Base-by-base conservation (phyloP, 2,888 invertebrate species). In the Malthinus flaveolus region DNA sequence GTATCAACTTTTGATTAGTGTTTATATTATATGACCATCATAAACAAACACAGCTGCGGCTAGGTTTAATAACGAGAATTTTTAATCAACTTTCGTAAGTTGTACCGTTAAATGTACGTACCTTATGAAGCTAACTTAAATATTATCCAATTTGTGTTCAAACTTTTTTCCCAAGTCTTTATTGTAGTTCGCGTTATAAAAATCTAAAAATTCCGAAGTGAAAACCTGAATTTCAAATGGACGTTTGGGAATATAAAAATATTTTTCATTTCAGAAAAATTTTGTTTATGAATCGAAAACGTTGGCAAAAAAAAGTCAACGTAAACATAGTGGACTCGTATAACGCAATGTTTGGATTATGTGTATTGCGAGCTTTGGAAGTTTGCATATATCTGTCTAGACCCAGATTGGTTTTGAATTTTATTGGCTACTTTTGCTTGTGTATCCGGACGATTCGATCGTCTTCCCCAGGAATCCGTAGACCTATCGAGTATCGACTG, bases 331-430 rank as follows among this genome's bases (percentile, higher is more conserved):
- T 23, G 23, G 23, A 57, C 48, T 61, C 56, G 55, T 54, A 55
- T 61, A 63, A 64, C 62, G 53, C 59, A 64, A 62, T 59, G 48
- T 60, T 62, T 58, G 35, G 58, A 56, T 55, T 57, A 42, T 49
- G 39, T 58, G 54, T 54, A 64, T 60, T 62, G 63, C 56, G 54
- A 58, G 59, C 56, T 61, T 49, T 57, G 48, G 56, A 42, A 61
- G 56, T 68, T 64, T 64, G 64, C 66, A 67, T 70, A 69, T 69
- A 68, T 70, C 67, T 69, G 70, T 67, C 69, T 62, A 42, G 63
- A 63, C 49, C 65, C 67, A 69, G 71, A 71, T 71, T 71, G 71
- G 67, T 69, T 70, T 70, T 69, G 69, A 67, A 71, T 70, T 71
- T 71, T 70, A 70, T 71, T 66, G 67, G 66, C 61, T 60, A 53